A percentile compares a stretch with the other conserved stretches of the same genome.
Evolutionary conservation across 1,140 invertebrate genomes (phyloP).

Genomic region (Oreohelix idahoensis): DNA sequence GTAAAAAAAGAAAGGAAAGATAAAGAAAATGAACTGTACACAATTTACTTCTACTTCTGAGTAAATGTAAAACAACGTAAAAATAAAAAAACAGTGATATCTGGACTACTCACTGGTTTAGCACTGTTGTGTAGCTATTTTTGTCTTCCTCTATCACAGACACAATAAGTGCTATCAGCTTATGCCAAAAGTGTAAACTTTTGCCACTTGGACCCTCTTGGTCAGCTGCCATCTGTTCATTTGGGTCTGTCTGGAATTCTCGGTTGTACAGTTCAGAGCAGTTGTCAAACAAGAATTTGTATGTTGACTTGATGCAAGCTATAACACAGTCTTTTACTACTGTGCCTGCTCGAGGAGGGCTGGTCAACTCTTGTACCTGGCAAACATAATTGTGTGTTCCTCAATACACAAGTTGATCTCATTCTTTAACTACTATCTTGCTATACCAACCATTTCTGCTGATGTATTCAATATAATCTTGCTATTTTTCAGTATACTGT

Average conservation of each 20-base stretch:
- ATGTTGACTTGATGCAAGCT: conserved; percentile 96
- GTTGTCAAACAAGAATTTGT: conserved; percentile 98
- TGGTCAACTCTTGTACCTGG: conserved; percentile 96
- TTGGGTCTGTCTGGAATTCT: conserved; percentile 85
- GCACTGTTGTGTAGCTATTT: conserved; percentile 96
- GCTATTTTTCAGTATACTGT: too few relatives aligned
- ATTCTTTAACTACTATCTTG: too few relatives aligned
- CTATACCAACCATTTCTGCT: too few relatives aligned
- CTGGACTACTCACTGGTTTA: conserved; percentile 86
- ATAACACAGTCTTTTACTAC: conserved; percentile 99
- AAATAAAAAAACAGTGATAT: background rate
- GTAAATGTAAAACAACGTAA: background rate
- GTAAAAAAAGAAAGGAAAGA: too few relatives aligned
- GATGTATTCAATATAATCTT: too few relatives aligned
- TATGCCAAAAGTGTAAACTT: conserved; percentile 98
- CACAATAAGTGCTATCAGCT: conserved; percentile 97
- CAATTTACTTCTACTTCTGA: too few relatives aligned
- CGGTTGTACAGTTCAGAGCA: conserved; percentile 95
- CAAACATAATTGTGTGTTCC: background rate
- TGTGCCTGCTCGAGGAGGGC: conserved; percentile 95
- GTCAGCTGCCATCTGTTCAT: conserved; percentile 57
- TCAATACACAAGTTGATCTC: too few relatives aligned
- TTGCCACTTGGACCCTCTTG: conserved; percentile 64
- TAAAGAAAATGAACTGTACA: too few relatives aligned
- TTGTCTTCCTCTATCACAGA: conserved; percentile 99